Evolutionary conservation across 1,140 invertebrate species (phyloP), one percentile per base, ranked within the genome.

Genomic region (Drosophila biarmipes): DNA sequence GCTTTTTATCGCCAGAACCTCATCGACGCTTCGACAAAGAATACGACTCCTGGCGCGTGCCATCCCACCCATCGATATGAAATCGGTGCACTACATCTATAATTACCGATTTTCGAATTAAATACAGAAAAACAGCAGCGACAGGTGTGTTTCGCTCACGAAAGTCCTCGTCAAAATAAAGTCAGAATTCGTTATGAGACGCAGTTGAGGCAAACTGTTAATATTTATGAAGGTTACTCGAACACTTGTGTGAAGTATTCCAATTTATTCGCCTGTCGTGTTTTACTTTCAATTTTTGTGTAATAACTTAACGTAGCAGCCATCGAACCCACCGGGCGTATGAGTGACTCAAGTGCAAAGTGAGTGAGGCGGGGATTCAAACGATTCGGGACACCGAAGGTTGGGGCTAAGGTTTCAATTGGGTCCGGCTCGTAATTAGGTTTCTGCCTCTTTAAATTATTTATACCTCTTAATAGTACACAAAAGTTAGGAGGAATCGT

Each of bases 201-300:
- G 11, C 12, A 59, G 46, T 45, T 43, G 48, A 73, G 37, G 45
- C 46, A 72, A 55, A 62, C 54, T 57, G 64, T 89, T 78, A 76
- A 89, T 87, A 89, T 89, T 79, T 42, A 82, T 89, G 84, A 87
- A 89, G 82, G 82, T 78, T 67, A 51, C 72, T 24, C 31, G 34
- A 38, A 38, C 46, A 53, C 51, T 49, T 69, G 27, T 46, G 31
- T 57, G 63, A 56, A 21, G 40, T 67, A 42, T 59, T 80, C 21
- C 66, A 64, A 82, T 78, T 82, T 56, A 79, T 62, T 52, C 43
- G 19, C 71, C 34, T 38, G 34, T 21, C 21, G 38, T 54, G 57
- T 27, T 35, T 38, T 73, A 87, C 84, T 87, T 89, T 87, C 82
- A 73, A 68, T 78, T 89, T 75, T 68, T 59, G 43, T 80, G 72